Evolutionary conservation across 2,888 invertebrate species (phyloP), one percentile per base, ranked within the genome.

Genomic region (Arrhopalites spinosus): DNA sequence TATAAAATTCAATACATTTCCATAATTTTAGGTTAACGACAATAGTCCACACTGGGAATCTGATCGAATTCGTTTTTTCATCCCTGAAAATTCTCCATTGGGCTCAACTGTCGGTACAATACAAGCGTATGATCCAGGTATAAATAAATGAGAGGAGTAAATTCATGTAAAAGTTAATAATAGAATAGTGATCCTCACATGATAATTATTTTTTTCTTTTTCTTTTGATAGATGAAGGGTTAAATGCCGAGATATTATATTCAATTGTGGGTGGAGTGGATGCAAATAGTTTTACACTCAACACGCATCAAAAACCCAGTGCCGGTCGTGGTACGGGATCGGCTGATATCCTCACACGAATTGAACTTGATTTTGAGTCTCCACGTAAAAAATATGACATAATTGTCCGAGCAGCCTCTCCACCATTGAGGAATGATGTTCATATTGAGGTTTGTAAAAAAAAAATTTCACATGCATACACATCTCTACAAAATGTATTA

Each of bases 311-410:
- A 78, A 77, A 84, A 78, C 79, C 80, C 11, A 73, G 66, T 59
- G 79, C 84, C 83, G 77, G 85, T 84, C 36, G 69, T 7, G 78
- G 77, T 30, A 77, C 77, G 0, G 94, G 93, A 0, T 91, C 91
- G 0, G 96, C 96, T 0, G 94, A 96, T 84, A 87, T 98, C 2
- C 89, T 94, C 0, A 96, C 96, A 0, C 90, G 93, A 88, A 91
- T 93, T 0, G 96, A 97, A 84, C 86, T 99, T 50, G 98, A 99
- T 87, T 98, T 96, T 85, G 99, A 99, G 85, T 94, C 95, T n/a
- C 89, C 92, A 0, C 90, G 93, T 78, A 97, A 97, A 85, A 91
- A 91, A 78, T 98, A 93, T 85, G 93, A 95, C 84, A 86, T 98
- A 2, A 89, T 95, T 27, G 90, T 99, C 3, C 88, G 96, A 73